Base-by-base conservation (phyloP, 2,113 vertebrate species). In the Atherinomorus stipes region DNA sequence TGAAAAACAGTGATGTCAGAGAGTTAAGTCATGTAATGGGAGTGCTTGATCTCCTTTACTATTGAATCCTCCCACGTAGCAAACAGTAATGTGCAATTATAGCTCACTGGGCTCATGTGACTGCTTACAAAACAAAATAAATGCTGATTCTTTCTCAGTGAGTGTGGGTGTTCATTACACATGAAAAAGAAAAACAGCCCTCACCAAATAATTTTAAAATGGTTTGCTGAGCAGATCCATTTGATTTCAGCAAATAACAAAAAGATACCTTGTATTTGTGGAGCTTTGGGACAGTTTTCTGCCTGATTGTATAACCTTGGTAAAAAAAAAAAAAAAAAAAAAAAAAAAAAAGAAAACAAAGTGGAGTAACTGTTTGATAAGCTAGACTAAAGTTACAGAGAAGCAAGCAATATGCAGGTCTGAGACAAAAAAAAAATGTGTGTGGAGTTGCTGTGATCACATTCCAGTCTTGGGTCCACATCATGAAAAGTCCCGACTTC, bases 61-160 rank as follows among this genome's bases (percentile, higher is more conserved):
- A 40, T 44, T 31, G 65, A 47, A 64, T 72, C 71, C 63, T 79
- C 74, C 59, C 60, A 80, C 50, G 0, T 38, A 42, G 11, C 2
- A 0, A 13, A 64, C 50, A 64, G 45, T 60, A 16, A 23, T 34
- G 7, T 69, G 22, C 64, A 78, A 52, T 81, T 75, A 71, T 80
- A 74, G 83, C 40, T 76, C 67, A 68, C 37, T 69, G 51, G 51
- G 42, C 6, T 28, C 86, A 80, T 86, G 85, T 87, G 83, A 80
- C 73, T 52, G 69, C 73, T 77, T 64, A 78, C 49, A 69, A 69
- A 76, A 64, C 25, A 47, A 21, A 52, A 21, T 15, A 45, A 51
- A 5, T 52, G 69, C 59, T 67, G 71, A 77, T 61, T 80, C 42
- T 62, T 25, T 18, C 28, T 38, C 16, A n/a, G 13, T 28, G 34